A percentile compares a stretch with the other conserved stretches of the same genome.
Evolutionary conservation across 2,113 vertebrate species (phyloP).

Genomic region (Uropsilus gracilis): DNA sequence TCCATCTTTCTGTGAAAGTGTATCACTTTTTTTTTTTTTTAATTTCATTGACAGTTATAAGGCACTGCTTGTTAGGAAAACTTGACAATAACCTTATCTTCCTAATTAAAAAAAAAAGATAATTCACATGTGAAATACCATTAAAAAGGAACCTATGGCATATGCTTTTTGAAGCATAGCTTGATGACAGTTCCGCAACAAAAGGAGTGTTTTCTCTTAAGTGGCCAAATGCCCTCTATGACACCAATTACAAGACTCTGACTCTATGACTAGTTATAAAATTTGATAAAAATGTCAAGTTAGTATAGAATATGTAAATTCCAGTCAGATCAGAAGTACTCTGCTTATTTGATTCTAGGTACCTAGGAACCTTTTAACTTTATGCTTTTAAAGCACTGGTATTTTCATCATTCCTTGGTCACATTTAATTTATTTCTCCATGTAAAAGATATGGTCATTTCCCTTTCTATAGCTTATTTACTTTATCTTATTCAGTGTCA

Average conservation of each 20-base stretch:
- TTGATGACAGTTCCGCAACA: background rate
- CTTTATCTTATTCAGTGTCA: constrained; percentile 29
- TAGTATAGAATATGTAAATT: background rate
- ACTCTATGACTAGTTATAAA: background rate
- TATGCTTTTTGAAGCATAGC: background rate
- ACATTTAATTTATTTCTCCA: constrained; percentile 45
- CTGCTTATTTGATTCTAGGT: background rate
- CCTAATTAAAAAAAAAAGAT: constrained; percentile 34
- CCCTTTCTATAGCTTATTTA: background rate
- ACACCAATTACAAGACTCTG: background rate
- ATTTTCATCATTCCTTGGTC: constrained; percentile 27
- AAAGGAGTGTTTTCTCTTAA: constrained; percentile 5
- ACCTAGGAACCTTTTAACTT: background rate
- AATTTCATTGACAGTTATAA: background rate
- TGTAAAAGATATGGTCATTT: constrained; percentile 24
- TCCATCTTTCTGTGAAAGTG: background rate
- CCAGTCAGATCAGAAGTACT: background rate
- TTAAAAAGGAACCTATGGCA: background rate
- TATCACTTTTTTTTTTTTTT: background rate
- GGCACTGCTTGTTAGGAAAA: background rate
- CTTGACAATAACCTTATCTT: background rate
- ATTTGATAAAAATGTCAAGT: constrained; percentile 23
- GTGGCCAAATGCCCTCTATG: background rate
- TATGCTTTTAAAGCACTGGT: background rate
- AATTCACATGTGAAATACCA: background rate